Conservation (phyloP, 2,113 vertebrate genomes). For the Pontoporia blainvillei region DNA sequence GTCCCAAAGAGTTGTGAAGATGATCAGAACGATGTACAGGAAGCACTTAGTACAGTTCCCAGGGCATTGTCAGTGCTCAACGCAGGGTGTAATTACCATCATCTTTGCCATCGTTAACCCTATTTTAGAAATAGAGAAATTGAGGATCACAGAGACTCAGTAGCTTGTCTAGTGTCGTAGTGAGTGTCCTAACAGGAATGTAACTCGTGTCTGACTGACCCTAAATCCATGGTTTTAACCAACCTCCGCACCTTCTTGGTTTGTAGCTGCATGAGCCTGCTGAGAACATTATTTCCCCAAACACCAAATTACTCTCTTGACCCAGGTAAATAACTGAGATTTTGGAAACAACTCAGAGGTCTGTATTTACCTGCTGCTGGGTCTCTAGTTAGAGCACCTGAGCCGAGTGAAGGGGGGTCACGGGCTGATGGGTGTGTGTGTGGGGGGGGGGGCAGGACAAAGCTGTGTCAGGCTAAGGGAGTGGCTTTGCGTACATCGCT, state of each 20-base stretch:
- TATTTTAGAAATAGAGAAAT: background rate
- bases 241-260: background rate
- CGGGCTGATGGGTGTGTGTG: background rate
- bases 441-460: background rate
- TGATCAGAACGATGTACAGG: rapidly evolving
- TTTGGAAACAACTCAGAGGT: background rate
- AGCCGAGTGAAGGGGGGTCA: background rate
- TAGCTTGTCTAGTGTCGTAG: background rate
- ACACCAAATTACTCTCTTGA: background rate
- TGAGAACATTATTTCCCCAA: background rate
- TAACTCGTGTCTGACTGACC: background rate
- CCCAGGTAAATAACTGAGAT: background rate
- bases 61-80: background rate
- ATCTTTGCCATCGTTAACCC: background rate
- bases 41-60: too few species aligned
- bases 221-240: background rate
- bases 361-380: background rate
- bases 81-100: background rate
- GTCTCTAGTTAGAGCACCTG: background rate
- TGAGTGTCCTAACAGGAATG: background rate
- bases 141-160: background rate
- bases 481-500: background rate
- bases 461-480: background rate
- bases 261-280: background rate
- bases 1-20: background rate